Evolutionary conservation across 2,113 vertebrate species (phyloP).

Genomic region (Oncorhynchus nerka): DNA sequence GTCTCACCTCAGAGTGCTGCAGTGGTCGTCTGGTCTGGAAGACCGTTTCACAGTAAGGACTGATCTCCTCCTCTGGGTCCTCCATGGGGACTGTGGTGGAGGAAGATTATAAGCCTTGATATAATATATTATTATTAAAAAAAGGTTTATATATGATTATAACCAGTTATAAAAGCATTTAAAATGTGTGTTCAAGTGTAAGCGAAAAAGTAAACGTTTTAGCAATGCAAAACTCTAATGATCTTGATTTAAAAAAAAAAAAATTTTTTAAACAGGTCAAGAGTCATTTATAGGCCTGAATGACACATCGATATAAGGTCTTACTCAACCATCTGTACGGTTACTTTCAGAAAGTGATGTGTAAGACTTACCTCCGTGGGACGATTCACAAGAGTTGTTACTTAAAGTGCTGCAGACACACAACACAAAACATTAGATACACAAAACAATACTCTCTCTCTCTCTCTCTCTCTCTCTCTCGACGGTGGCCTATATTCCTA

Average conservation of each 20-base stretch:
- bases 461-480: not conserved
- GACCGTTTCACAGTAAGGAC: conserved; percentile 82
- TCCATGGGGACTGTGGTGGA: conserved; percentile 50
- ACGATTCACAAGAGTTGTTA: conserved; percentile 62
- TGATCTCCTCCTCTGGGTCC: conserved; percentile 68
- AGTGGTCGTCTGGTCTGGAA: conserved; percentile 64
- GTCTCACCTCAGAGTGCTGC: conserved; percentile 67
- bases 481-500: not conserved
- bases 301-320: no score
- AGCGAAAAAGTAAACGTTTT: no score
- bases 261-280: no score
- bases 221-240: no score
- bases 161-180: no score
- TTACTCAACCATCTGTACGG: not conserved
- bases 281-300: no score
- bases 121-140: no score
- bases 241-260: no score
- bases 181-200: no score
- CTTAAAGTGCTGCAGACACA: conserved; percentile 64
- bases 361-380: conserved; percentile 61
- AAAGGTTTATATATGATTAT: no score
- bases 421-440: conserved; percentile 10
- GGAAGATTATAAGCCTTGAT: not conserved
- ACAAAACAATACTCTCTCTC: not conserved
- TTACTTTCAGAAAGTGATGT: not conserved